Evolutionary conservation across 1,140 invertebrate genomes (phyloP).

Genomic region (Homarus americanus): DNA sequence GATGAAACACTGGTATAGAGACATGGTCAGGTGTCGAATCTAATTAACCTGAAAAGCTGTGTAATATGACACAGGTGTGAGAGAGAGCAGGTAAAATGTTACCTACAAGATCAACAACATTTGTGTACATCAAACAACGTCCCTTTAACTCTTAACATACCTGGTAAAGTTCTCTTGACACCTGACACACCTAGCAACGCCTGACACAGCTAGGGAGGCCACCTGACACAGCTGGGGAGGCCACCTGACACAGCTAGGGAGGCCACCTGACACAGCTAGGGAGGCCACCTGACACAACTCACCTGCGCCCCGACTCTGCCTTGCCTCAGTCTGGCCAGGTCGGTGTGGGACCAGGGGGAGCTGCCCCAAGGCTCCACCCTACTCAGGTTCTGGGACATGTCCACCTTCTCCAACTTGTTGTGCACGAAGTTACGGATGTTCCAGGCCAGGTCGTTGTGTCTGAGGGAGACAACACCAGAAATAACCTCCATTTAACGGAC

Average conservation of each 20-base stretch:
- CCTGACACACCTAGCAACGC: not conserved
- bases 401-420: slow-evolving; percentile 88
- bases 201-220: not conserved
- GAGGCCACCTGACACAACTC: too few relatives aligned
- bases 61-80: too few relatives aligned
- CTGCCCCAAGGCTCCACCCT: slow-evolving; percentile 36
- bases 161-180: not conserved
- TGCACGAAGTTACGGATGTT: slow-evolving; percentile 88
- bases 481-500: too few relatives aligned
- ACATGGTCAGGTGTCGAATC: too few relatives aligned
- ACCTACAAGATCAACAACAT: too few relatives aligned
- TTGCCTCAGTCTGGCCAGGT: slow-evolving; percentile 88
- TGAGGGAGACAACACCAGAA: slow-evolving; percentile 76
- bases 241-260: too few relatives aligned
- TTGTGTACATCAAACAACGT: too few relatives aligned
- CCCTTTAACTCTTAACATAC: not conserved
- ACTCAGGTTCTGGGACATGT: slow-evolving; percentile 86
- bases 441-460: slow-evolving; percentile 93
- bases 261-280: too few relatives aligned
- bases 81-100: too few relatives aligned
- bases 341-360: slow-evolving; percentile 80
- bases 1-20: too few relatives aligned
- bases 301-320: slow-evolving; percentile 93
- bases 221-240: too few relatives aligned
- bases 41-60: too few relatives aligned